phyloP scores from a whole-genome alignment of 2,797 vertebrate species.

The Myotis vivesi region DNA sequence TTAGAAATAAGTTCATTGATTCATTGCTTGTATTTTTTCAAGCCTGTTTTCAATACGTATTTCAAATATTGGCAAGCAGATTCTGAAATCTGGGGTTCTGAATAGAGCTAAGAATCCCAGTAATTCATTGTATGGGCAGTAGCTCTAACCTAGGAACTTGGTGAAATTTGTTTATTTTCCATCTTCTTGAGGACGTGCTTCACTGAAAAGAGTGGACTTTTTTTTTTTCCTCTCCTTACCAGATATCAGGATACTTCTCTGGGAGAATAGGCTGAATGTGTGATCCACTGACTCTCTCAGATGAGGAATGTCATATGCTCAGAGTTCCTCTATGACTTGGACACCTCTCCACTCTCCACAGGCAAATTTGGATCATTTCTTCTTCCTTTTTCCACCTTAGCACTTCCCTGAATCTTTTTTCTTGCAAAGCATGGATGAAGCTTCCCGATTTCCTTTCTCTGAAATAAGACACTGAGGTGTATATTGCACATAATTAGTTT shows the following conservation, averaged over 20 bases:
- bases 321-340: accelerated
- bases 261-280: background rate
- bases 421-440: background rate
- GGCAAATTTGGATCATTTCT: background rate
- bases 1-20: background rate
- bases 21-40: background rate
- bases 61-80: background rate
- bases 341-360: background rate
- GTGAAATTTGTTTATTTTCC: background rate
- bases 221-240: background rate
- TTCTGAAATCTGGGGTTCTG: background rate
- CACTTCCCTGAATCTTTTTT: background rate
- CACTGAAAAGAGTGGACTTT: background rate
- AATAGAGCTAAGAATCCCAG: background rate
- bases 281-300: too few relatives aligned
- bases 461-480: background rate
- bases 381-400: background rate
- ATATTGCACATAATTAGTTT: background rate
- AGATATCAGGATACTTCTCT: background rate
- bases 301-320: background rate
- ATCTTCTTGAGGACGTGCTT: background rate
- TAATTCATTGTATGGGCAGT: background rate
- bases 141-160: background rate
- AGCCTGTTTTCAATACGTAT: background rate
- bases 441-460: background rate